These are phyloP conservation scores for Clanis bilineata DNA, from an alignment of 2,888 invertebrate species.

Conservation along the genomic window DNA sequence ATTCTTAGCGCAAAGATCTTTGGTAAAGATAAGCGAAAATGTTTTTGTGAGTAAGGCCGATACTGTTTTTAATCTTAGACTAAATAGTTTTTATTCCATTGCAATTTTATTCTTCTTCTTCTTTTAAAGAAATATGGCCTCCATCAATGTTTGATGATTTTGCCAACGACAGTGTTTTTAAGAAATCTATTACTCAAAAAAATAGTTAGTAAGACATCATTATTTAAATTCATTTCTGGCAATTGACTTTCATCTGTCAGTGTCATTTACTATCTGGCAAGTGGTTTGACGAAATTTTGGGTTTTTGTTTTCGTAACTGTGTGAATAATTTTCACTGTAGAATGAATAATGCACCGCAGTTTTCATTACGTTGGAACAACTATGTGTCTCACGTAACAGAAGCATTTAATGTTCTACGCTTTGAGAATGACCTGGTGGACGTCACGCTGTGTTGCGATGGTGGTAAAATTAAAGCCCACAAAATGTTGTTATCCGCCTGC, in stretches of 20 bases:
- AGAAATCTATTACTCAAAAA: too few relatives aligned
- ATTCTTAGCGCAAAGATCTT: too few relatives aligned
- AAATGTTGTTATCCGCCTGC: constrained; percentile 92
- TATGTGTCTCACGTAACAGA: constrained; percentile 90
- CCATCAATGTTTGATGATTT: too few relatives aligned
- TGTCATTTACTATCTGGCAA: constrained; percentile 14
- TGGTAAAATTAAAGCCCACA: constrained; percentile 91
- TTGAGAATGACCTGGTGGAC: constrained; percentile 89
- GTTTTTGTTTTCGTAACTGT: constrained; percentile 15
- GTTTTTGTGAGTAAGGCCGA: too few relatives aligned
- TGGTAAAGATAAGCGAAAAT: too few relatives aligned
- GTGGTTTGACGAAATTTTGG: constrained; percentile 3
- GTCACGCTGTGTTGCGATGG: constrained; percentile 94
- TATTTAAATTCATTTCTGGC: too few relatives aligned
- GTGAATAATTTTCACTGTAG: background rate
- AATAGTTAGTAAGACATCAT: too few relatives aligned
- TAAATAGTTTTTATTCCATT: too few relatives aligned
- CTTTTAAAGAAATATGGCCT: too few relatives aligned
- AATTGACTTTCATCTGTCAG: constrained; percentile 5
- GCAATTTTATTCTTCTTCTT: too few relatives aligned
- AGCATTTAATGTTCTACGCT: constrained; percentile 88
- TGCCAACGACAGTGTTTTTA: too few relatives aligned
- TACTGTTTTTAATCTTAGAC: too few relatives aligned
- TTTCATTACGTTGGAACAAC: constrained; percentile 94
- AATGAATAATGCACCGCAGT: constrained; percentile 87